Base-by-base conservation (phyloP, 2,888 invertebrate species). In the Bhutanitis thaidina region DNA sequence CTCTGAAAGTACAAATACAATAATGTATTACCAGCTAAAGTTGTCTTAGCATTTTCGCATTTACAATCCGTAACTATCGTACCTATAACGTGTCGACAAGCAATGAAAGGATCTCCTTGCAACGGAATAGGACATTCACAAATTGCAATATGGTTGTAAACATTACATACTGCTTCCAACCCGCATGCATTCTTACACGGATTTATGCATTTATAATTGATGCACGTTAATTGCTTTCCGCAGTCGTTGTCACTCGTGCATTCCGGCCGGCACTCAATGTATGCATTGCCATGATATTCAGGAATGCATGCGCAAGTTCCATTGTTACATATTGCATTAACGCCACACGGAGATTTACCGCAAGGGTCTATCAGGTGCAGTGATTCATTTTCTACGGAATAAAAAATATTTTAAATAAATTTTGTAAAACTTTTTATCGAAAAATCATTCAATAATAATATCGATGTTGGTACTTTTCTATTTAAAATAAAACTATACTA, bases 61-160 rank as follows among this genome's bases (percentile, higher is more conserved):
- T 53, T 41, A 37, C 43, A 43, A 25, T 16, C 0, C 1, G 12
- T 37, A n/a, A 7, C 20, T 20, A 52, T 64, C 65, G 54, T 67
- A 90, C 92, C 86, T 68, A 86, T 74, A 54, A 91, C 87, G 43
- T 79, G 90, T 41, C 90, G 89, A 71, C 95, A 95, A 55, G 91
- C 91, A 55, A 91, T 92, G 69, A 95, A 95, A 16, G 96, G 95
- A 87, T 96, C 95, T 52, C 96, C 96, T 34, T 92, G 93, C 60
- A 93, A 93, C 39, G 94, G 93, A 10, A 90, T 75, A 12, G 92
- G 92, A 73, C 96, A 96, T 54, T 92, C 92, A 73, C 96, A 96
- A 56, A 93, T 92, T 1, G 96, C 95, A 34, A 93, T 92, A 67
- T 96, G 96, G 71, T 94, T 94, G 58, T 94, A 91, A 1, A 95